Base-by-base conservation (phyloP, 2,797 vertebrate species). In the Petrocephalus schoutedeni region DNA sequence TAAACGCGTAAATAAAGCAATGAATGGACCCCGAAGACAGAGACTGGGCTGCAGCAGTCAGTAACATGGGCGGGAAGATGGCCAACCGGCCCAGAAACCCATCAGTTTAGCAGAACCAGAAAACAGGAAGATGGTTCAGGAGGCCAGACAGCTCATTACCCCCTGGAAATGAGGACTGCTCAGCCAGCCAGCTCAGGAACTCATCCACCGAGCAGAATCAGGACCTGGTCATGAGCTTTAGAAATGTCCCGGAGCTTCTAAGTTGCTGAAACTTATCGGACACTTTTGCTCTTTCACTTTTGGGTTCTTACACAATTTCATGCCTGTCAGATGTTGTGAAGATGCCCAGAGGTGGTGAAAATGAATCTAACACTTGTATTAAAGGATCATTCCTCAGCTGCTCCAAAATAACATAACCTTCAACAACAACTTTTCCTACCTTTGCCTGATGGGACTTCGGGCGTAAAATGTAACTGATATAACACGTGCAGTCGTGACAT, bases 71-170 rank as follows among this genome's bases (percentile, higher is more conserved):
- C 2, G 36, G 36, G 36, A 54, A 86, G 71, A 87, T 8, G n/a
- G 53, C 45, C 21, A 67, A 85, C 41, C 74, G 87, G 54, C 61
- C 87, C 49, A 87, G 59, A 14, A 61, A 88, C 80, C 7, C 41
- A 28, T 53, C 80, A 87, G 56, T 89, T 89, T 88, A 57, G 58
- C 85, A 89, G 56, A 87, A 89, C 89, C 95, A 94, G 93, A 99
- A 67, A 67, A 23, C 23, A 67, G 9, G 61, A 67, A 67, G 23
- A 32, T 67, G 61, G 61, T 32, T 14, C 61, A 32, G 7, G 8
- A 53, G 7, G 51, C 7, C 7, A 53, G 36, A 56, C 53, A 54
- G 53, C 53, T 54, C 9, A 54, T 54, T 54, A 54, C 9, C 9
- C 9, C 61, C 23, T 64, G 8, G 3, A 64, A 64, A 64, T 28